Evolutionary conservation across 2,113 vertebrate genomes (phyloP).

Genomic region (Ranitomeya imitator): DNA sequence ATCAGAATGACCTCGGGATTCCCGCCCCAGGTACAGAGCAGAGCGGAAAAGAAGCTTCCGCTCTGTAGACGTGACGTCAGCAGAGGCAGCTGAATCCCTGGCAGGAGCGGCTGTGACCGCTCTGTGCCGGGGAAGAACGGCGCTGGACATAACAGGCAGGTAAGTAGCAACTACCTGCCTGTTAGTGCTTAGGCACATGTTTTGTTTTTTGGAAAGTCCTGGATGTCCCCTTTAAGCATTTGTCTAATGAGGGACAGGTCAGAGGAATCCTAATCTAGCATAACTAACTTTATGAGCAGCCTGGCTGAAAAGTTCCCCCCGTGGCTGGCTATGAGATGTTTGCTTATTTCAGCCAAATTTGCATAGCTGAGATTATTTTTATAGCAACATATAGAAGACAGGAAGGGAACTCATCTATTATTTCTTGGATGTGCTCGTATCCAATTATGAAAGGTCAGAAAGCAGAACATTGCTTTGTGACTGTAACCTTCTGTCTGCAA

Average conservation of each 20-base stretch:
- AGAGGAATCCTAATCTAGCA: slow-evolving; percentile 13
- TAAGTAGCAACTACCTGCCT: too few species aligned
- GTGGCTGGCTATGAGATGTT: slow-evolving; percentile 26
- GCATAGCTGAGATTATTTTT: slow-evolving; percentile 45
- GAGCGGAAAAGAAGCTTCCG: too few species aligned
- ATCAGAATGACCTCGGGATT: too few species aligned
- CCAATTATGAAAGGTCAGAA: slow-evolving; percentile 52
- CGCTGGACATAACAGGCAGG: too few species aligned
- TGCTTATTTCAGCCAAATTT: slow-evolving; percentile 37
- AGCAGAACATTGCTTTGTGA: slow-evolving; percentile 44
- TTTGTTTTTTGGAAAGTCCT: too few species aligned
- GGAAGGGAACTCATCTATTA: slow-evolving; percentile 42
- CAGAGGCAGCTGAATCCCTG: too few species aligned
- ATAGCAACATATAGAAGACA: slow-evolving; percentile 39
- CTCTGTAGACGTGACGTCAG: too few species aligned
- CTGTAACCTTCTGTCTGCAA: slow-evolving; percentile 43
- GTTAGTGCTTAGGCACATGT: too few species aligned
- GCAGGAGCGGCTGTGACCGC: too few species aligned
- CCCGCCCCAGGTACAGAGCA: too few species aligned
- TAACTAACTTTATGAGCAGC: not conserved
- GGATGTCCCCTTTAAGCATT: not conserved
- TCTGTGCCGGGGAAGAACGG: too few species aligned
- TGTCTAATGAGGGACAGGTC: not conserved
- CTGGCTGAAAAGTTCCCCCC: not conserved
- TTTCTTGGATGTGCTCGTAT: slow-evolving; percentile 37